Evolutionary conservation across 2,888 invertebrate species (phyloP).

Genomic region (Drosophila aldrichi): DNA sequence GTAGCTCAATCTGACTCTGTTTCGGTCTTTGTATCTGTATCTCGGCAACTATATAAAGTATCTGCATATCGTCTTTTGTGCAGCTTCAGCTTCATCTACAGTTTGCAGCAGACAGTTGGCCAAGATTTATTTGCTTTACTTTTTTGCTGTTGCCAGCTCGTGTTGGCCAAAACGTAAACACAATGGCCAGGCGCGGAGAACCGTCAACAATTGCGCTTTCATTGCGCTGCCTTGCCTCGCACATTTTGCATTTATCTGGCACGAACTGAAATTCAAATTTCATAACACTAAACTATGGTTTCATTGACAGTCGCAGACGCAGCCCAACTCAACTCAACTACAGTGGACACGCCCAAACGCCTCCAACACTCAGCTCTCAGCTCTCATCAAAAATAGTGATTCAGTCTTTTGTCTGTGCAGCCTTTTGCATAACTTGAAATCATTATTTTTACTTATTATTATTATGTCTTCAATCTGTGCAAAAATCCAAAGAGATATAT

Average conservation of each 20-base stretch:
- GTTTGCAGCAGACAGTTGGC: slow-evolving; percentile 30
- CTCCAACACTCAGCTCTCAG: slow-evolving; percentile 25
- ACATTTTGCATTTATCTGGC: slow-evolving; percentile 57
- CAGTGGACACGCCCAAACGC: slow-evolving; percentile 50
- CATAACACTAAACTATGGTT: slow-evolving; percentile 47
- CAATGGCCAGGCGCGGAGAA: slow-evolving; percentile 35
- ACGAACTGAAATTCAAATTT: slow-evolving; percentile 31
- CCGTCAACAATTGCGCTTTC: slow-evolving; percentile 51
- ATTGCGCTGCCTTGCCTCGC: slow-evolving; percentile 22
- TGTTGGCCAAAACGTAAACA: slow-evolving; percentile 24
- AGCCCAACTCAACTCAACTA: not conserved
- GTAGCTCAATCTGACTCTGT: slow-evolving; percentile 5
- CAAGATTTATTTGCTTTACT: slow-evolving; percentile 47
- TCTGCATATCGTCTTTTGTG: slow-evolving; percentile 27
- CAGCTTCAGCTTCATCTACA: slow-evolving; percentile 19
- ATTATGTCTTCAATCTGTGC: slow-evolving; percentile 33
- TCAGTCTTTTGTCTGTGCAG: slow-evolving; percentile 34
- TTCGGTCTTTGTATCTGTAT: slow-evolving; percentile 28
- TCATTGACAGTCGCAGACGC: slow-evolving; percentile 55
- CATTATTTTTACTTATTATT: slow-evolving; percentile 3
- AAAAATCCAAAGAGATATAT: slow-evolving; percentile 15
- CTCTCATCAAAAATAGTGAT: slow-evolving; percentile 48
- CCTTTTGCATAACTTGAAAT: slow-evolving; percentile 43
- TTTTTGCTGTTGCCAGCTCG: slow-evolving; percentile 26
- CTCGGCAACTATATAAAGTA: slow-evolving; percentile 20